Evolutionary conservation across 1,140 invertebrate genomes (phyloP).

Genomic region (Zaprionus kolodkinae): DNA sequence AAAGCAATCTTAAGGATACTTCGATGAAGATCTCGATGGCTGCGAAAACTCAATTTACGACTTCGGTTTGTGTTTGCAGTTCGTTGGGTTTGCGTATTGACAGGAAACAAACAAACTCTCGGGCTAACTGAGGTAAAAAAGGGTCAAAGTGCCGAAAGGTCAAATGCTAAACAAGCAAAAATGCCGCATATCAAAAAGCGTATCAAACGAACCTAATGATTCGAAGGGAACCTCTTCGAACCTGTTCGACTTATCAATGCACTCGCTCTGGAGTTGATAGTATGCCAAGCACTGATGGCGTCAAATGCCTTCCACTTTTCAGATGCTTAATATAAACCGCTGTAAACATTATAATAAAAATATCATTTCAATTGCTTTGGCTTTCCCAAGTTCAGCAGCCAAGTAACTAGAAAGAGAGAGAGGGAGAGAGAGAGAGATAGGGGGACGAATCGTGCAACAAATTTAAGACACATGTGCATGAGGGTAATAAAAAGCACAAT

Average conservation of each 20-base stretch:
- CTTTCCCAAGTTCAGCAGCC: not conserved
- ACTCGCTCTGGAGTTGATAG: not conserved
- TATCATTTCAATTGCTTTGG: conserved; percentile 40
- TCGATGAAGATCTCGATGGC: not conserved
- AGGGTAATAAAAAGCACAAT: conserved; percentile 58
- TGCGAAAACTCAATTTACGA: conserved; percentile 38
- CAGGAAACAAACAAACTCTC: conserved; percentile 68
- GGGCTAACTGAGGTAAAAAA: conserved; percentile 51
- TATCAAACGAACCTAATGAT: conserved; percentile 33
- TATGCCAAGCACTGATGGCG: not conserved
- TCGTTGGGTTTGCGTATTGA: conserved; percentile 55
- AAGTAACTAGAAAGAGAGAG: not conserved
- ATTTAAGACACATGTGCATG: conserved; percentile 52
- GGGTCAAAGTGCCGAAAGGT: conserved; percentile 72
- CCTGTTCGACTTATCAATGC: not conserved
- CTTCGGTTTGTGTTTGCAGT: conserved; percentile 54
- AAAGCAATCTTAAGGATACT: not conserved
- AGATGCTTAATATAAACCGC: not conserved
- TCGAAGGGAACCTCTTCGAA: not conserved
- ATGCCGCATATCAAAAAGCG: conserved; percentile 25
- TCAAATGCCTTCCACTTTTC: not conserved
- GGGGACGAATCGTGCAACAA: conserved; percentile 28
- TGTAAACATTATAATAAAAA: conserved; percentile 1
- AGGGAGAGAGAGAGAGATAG: not conserved
- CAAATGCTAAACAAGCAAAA: conserved; percentile 39